Evolutionary conservation across 2,113 vertebrate species (phyloP).

Genomic region (Corythornis vintsioides): DNA sequence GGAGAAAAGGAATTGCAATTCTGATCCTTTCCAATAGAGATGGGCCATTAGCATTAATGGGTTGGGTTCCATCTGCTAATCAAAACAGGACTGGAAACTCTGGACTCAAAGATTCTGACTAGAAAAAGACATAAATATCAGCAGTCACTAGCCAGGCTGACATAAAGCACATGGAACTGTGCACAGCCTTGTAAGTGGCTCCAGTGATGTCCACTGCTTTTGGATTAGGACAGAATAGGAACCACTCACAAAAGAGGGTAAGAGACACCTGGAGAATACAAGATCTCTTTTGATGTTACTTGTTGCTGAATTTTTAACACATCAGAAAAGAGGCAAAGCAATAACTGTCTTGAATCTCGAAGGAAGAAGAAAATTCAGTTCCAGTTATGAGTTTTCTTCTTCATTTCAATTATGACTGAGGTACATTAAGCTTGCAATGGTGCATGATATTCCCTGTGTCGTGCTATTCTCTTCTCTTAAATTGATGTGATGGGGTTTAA

Average conservation of each 20-base stretch:
- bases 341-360: background rate
- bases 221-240: constrained; percentile 2
- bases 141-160: background rate
- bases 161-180: background rate
- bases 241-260: background rate
- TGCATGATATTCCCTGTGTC: background rate
- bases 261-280: background rate
- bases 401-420: constrained; percentile 17
- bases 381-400: background rate
- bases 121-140: background rate
- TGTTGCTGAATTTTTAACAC: background rate
- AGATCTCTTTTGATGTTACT: background rate
- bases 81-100: background rate
- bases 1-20: background rate
- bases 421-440: background rate
- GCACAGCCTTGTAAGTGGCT: background rate
- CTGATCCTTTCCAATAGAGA: background rate
- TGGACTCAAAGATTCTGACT: background rate
- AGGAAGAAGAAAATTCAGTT: constrained; percentile 3
- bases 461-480: background rate
- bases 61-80: background rate
- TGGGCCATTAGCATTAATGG: background rate
- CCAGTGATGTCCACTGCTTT: background rate
- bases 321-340: background rate
- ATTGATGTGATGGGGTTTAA: background rate